Conservation (phyloP, 2,888 invertebrate species). For the Cosmia trapezina region DNA sequence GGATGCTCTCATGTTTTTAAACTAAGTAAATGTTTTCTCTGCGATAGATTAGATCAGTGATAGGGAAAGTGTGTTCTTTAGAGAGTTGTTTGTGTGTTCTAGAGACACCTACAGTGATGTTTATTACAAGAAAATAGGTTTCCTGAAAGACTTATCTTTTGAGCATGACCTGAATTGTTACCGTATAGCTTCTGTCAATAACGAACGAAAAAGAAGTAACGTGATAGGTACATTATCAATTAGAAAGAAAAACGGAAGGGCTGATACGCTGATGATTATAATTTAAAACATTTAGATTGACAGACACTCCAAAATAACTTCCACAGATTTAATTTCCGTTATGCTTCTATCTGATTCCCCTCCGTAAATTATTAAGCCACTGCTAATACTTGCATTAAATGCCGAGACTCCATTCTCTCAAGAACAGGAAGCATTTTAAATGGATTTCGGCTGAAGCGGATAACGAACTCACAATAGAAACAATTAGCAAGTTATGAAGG, state of each 20-base stretch:
- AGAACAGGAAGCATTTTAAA: constrained; percentile 28
- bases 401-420: constrained; percentile 6
- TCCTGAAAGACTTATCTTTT: too few species aligned
- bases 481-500: constrained; percentile 47
- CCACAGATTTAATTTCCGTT: constrained; percentile 43
- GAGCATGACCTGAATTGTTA: too few species aligned
- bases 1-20: constrained; percentile 23
- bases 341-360: constrained; percentile 5
- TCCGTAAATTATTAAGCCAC: constrained; percentile 29
- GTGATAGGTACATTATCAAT: background rate
- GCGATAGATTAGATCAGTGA: background rate
- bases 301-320: constrained; percentile 29
- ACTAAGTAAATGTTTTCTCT: constrained; percentile 1
- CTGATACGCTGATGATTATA: constrained; percentile 13
- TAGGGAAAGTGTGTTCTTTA: background rate
- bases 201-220: background rate
- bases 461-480: constrained; percentile 44
- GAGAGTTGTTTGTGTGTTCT: too few species aligned
- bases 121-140: too few species aligned
- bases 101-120: too few species aligned
- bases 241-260: background rate
- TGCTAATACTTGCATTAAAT: constrained; percentile 49
- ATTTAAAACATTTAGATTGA: constrained; percentile 24
- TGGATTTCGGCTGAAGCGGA: constrained; percentile 10
- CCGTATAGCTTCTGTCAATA: background rate